Base-by-base conservation (phyloP, 2,888 invertebrate species). In the Hybos culiciformis region DNA sequence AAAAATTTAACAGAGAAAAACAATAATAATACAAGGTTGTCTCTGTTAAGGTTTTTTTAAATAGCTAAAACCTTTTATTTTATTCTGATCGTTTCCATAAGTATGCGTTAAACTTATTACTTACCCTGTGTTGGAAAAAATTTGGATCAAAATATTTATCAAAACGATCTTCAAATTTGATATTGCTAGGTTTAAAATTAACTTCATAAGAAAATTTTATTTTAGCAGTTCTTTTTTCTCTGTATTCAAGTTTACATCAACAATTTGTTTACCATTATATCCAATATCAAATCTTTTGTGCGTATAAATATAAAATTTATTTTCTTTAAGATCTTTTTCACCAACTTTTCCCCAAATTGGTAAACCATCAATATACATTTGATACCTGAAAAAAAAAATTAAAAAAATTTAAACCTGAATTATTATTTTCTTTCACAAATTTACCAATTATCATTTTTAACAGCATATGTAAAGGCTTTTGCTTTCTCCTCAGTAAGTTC, bases 311-410 rank as follows among this genome's bases (percentile, higher is more conserved):
- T 86, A 93, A 60, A 82, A 86, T 41, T 73, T 73, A 41, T 74
- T 77, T 47, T 84, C 81, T 39, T 83, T 81, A 39, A 85, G 83
- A 54, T 83, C 85, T 24, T 91, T 83, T 63, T 96, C 94, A 7
- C 98, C 98, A 29, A 97, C 93, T 52, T 94, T 91, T 65, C 96
- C 97, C 96, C 96, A 97, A 52, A 97, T 91, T 14, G 98, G 97
- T 45, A 98, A 70, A 57, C 96, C 94, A 67, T 97, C 97, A 50
- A 98, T 85, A 66, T 97, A 98, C 98, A 98, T 98, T 69, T 98
- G 97, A 68, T 97, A 98, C n/a, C n/a, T n/a, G n/a, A n/a, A n/a
- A n/a, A n/a, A n/a, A n/a, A n/a, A n/a, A n/a, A n/a, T n/a, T n/a
- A n/a, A n/a, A n/a, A n/a, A n/a, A n/a, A n/a, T n/a, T n/a, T n/a